These are phyloP conservation scores for Corydoras maculifer DNA, from an alignment of 2,113 vertebrate genomes.

Conservation along the genomic window DNA sequence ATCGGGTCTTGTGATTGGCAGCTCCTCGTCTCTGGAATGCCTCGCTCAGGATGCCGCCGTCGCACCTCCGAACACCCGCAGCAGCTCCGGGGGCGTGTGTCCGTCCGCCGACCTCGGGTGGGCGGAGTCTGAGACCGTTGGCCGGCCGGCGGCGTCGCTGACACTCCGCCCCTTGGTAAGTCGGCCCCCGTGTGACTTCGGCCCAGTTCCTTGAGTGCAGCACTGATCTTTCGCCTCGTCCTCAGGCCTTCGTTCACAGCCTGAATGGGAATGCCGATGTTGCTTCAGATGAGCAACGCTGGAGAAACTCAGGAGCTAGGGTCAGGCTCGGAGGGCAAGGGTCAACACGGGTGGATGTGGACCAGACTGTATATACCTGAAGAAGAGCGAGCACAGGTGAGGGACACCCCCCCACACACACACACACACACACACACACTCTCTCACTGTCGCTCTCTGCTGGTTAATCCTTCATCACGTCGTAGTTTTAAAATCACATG, in stretches of 20 bases:
- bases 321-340: slow-evolving; percentile 38
- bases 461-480: too few species aligned
- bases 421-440: not conserved
- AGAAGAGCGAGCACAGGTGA: slow-evolving; percentile 28
- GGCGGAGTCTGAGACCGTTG: slow-evolving; percentile 46
- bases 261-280: slow-evolving; percentile 55
- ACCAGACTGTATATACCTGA: slow-evolving; percentile 26
- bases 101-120: slow-evolving; percentile 51
- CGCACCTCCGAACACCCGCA: slow-evolving; percentile 45
- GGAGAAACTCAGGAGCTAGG: slow-evolving; percentile 50
- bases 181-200: not conserved
- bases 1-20: not conserved
- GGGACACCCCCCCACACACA: not conserved
- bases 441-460: too few species aligned
- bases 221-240: slow-evolving; percentile 3
- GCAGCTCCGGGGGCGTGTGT: slow-evolving; percentile 54
- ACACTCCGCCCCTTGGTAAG: slow-evolving; percentile 54
- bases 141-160: slow-evolving; percentile 50
- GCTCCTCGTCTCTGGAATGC: slow-evolving; percentile 53
- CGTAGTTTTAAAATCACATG: too few species aligned
- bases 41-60: slow-evolving; percentile 57
- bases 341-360: slow-evolving; percentile 40
- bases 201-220: not conserved
- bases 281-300: slow-evolving; percentile 47
- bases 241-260: slow-evolving; percentile 41